Percentiles rank a stretch among this genome's conserved stretches.
Conservation (phyloP, 2,797 vertebrate genomes). For the Chaunax sp. region DNA sequence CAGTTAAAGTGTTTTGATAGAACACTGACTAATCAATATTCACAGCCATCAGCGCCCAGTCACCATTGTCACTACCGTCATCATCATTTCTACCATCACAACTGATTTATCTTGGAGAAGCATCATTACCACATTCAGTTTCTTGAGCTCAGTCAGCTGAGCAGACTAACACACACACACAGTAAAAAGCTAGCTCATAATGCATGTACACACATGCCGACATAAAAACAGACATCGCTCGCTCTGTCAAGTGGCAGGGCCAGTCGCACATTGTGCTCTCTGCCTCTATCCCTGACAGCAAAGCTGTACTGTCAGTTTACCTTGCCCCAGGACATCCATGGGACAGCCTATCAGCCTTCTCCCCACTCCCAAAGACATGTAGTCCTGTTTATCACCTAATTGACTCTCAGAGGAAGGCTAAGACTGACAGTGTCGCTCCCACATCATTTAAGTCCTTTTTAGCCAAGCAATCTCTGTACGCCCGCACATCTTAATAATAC, state of each 20-base stretch:
- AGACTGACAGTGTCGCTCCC: conserved; percentile 83
- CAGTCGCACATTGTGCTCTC: conserved; percentile 70
- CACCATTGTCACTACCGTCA: conserved; percentile 20
- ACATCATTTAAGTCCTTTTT: conserved; percentile 81
- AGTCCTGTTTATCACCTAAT: conserved; percentile 89
- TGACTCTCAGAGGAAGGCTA: conserved; percentile 87
- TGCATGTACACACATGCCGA: conserved; percentile 22
- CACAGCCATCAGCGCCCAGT: conserved; percentile 24
- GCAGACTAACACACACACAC: conserved; percentile 3
- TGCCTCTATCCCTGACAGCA: conserved; percentile 77
- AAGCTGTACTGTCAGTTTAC: conserved; percentile 82
- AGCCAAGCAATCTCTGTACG: conserved; percentile 72
- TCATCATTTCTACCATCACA: conserved; percentile 33
- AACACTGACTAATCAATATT: conserved; percentile 46
- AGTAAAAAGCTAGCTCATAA: conserved; percentile 20
- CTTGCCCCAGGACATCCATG: conserved; percentile 87
- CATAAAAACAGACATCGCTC: conserved; percentile 50
- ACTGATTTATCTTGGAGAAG: conserved; percentile 33
- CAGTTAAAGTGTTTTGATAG: conserved; percentile 3
- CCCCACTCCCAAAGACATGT: conserved; percentile 80
- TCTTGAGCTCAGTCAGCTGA: conserved; percentile 41
- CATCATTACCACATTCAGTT: conserved; percentile 43
- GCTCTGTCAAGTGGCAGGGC: conserved; percentile 64
- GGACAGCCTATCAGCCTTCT: conserved; percentile 81
- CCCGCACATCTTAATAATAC: conserved; percentile 83